These are phyloP conservation scores for Pempheris klunzingeri DNA, from an alignment of 2,797 vertebrate species.

Conservation along the genomic window DNA sequence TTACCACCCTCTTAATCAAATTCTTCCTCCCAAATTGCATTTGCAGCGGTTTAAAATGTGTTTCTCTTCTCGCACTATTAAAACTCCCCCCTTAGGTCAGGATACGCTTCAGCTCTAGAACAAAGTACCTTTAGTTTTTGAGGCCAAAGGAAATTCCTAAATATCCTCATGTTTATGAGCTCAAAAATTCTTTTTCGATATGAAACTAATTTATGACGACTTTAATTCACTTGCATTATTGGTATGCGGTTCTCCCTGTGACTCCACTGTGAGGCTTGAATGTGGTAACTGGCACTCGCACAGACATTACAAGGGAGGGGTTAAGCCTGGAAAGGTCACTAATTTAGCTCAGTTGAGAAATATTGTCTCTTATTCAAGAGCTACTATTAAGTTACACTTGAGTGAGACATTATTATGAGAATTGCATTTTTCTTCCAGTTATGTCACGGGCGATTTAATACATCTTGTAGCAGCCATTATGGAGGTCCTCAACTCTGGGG, in stretches of 20 bases:
- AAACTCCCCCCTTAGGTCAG: constrained; percentile 59
- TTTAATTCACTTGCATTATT: constrained; percentile 35
- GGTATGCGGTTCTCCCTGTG: not conserved
- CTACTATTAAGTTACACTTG: constrained; percentile 26
- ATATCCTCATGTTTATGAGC: constrained; percentile 49
- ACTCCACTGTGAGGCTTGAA: constrained; percentile 11
- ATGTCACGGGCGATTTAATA: constrained; percentile 4
- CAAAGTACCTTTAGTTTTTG: constrained; percentile 57
- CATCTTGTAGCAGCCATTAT: not conserved
- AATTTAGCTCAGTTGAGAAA: constrained; percentile 41
- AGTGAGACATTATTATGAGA: constrained; percentile 25
- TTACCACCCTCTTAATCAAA: constrained; percentile 80
- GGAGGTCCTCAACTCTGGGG: not conserved
- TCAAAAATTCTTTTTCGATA: constrained; percentile 40
- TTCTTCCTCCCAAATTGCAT: constrained; percentile 77
- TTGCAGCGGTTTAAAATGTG: constrained; percentile 73
- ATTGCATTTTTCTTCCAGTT: not conserved
- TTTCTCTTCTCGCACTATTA: constrained; percentile 66
- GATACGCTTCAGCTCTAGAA: constrained; percentile 52
- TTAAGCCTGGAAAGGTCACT: constrained; percentile 35
- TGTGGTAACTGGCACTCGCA: constrained; percentile 27
- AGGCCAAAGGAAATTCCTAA: constrained; percentile 58
- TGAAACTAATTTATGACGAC: constrained; percentile 20
- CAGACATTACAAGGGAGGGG: constrained; percentile 6
- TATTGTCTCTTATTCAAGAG: constrained; percentile 22